phyloP scores from a whole-genome alignment of 2,113 vertebrate species.

The Mus musculus region DNA sequence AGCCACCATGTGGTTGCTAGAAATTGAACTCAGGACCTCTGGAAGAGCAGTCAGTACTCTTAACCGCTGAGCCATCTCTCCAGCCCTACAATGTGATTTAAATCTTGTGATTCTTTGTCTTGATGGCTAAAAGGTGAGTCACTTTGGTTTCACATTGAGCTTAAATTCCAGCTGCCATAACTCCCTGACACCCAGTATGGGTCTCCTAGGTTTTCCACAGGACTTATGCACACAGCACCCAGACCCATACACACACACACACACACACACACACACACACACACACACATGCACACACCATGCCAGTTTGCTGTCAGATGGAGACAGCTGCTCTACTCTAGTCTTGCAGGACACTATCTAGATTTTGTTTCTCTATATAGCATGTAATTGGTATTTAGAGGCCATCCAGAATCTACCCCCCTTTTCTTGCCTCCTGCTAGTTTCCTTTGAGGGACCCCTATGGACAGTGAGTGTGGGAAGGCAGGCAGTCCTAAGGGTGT shows the following conservation, averaged over 20 bases:
- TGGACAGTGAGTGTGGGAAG: background rate
- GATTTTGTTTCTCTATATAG: background rate
- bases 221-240: background rate
- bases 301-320: background rate
- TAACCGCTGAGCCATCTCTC: too few relatives aligned
- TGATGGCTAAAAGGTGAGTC: background rate
- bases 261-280: background rate
- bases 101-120: background rate
- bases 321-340: constrained; percentile 8
- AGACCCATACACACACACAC: background rate
- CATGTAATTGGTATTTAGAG: background rate
- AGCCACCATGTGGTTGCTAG: too few relatives aligned
- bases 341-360: background rate
- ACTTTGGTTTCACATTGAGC: background rate
- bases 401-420: background rate
- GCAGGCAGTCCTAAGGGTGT: background rate
- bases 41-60: too few relatives aligned
- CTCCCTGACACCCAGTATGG: background rate
- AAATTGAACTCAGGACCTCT: too few relatives aligned
- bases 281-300: background rate
- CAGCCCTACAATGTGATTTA: too few relatives aligned
- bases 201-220: background rate
- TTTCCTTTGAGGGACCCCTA: background rate
- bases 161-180: background rate
- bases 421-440: background rate